A percentile compares a stretch with the other conserved stretches of the same genome.
These are phyloP conservation scores for Muschampia plurimacula DNA, from an alignment of 2,888 invertebrate genomes.

Conservation along the genomic window DNA sequence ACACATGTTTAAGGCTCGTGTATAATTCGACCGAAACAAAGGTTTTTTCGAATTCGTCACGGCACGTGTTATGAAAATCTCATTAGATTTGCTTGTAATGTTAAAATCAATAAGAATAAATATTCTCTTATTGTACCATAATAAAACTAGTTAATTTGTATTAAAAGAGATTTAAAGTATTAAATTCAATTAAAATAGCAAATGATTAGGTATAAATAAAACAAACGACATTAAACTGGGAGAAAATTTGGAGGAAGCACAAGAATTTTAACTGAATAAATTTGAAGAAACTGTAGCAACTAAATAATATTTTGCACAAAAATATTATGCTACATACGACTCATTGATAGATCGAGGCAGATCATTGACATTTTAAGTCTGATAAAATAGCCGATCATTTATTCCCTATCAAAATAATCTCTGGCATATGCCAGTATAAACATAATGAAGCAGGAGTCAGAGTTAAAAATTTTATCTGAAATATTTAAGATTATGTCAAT, in stretches of 20 bases:
- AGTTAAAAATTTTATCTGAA: neutral
- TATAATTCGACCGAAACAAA: constrained; percentile 27
- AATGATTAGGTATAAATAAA: neutral
- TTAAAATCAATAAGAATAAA: neutral
- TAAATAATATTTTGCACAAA: neutral
- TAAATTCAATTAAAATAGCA: neutral
- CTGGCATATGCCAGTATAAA: constrained; percentile 18
- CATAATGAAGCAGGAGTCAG: constrained; percentile 9
- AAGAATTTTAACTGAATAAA: neutral
- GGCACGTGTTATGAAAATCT: neutral
- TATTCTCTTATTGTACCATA: neutral
- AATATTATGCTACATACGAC: neutral
- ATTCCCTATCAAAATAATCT: constrained; percentile 17
- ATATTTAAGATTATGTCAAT: constrained; percentile 10
- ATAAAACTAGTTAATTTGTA: neutral
- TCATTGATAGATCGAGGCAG: constrained; percentile 10
- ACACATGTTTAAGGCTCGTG: constrained; percentile 13
- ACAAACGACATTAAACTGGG: neutral
- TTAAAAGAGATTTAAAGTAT: too few species aligned
- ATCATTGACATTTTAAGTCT: constrained; percentile 16
- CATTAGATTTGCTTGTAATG: neutral
- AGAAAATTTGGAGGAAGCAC: neutral
- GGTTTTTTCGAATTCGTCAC: constrained; percentile 24
- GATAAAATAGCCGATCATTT: constrained; percentile 19
- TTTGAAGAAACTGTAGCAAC: neutral